phyloP scores from a whole-genome alignment of 2,797 vertebrate species.

The Sebastolobus alascanus region DNA sequence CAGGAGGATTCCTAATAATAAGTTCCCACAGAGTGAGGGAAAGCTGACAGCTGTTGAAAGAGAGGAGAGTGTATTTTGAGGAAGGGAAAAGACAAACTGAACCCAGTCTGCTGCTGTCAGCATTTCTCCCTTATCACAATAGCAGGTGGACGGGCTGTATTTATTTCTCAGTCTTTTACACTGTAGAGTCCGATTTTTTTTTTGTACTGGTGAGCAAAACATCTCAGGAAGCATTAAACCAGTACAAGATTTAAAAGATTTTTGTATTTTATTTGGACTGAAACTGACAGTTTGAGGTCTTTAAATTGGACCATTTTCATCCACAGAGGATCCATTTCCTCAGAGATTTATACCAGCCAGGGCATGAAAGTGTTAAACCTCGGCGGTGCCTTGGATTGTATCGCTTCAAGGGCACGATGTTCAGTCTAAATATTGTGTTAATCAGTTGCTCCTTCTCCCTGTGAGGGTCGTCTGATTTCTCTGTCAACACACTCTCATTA shows the following conservation, averaged over 20 bases:
- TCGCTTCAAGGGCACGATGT: neutral
- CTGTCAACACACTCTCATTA: neutral
- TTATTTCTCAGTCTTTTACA: slow-evolving; percentile 26
- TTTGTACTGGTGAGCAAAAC: neutral
- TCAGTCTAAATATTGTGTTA: neutral
- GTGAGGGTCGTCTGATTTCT: neutral
- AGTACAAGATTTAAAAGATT: neutral
- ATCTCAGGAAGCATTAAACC: neutral
- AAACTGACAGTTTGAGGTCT: neutral
- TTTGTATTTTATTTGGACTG: neutral
- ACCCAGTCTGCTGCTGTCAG: slow-evolving; percentile 29
- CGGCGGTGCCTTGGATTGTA: neutral
- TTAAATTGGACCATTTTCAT: neutral
- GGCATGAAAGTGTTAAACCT: neutral
- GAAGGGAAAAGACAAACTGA: slow-evolving; percentile 22
- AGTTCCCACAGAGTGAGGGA: slow-evolving; percentile 51
- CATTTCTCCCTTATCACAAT: slow-evolving; percentile 36
- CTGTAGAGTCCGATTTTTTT: neutral
- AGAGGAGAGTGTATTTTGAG: slow-evolving; percentile 48
- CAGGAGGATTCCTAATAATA: slow-evolving; percentile 45
- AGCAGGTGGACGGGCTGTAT: slow-evolving; percentile 38
- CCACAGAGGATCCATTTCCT: neutral
- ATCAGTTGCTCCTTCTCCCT: neutral
- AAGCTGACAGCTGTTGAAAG: slow-evolving; percentile 65
- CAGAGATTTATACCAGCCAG: neutral